A percentile compares a stretch with the other conserved stretches of the same genome.
These are phyloP conservation scores for Bucorvus abyssinicus DNA, from an alignment of 2,797 vertebrate species.

Conservation along the genomic window DNA sequence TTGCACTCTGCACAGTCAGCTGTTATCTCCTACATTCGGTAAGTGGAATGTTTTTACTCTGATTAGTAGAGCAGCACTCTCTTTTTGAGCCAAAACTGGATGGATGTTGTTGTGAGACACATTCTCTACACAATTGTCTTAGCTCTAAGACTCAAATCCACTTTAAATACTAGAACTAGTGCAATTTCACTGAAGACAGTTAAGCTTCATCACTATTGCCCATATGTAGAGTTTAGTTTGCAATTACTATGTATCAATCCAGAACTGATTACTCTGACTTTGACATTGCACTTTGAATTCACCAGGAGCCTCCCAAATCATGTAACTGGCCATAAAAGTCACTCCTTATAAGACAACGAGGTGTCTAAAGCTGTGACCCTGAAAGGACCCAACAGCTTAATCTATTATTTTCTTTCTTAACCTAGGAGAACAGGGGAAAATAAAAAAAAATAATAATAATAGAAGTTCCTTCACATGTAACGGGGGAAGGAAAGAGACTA, in stretches of 20 bases:
- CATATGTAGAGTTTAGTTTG: neutral
- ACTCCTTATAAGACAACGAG: fast-evolving
- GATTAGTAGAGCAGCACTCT: neutral
- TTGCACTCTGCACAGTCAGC: neutral
- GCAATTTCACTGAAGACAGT: neutral
- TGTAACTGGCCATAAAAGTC: neutral
- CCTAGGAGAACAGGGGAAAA: slow-evolving; percentile 31
- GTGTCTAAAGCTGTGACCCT: neutral
- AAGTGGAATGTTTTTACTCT: neutral
- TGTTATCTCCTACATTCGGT: neutral
- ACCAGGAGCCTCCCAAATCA: neutral
- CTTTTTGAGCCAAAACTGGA: neutral
- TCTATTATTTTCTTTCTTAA: neutral
- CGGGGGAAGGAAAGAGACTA: neutral
- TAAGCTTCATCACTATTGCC: neutral
- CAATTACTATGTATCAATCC: neutral
- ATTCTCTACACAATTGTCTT: neutral
- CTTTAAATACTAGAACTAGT: neutral
- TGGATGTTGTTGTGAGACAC: neutral
- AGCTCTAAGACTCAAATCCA: neutral
- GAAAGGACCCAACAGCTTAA: neutral
- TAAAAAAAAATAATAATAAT: neutral
- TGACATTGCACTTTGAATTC: neutral
- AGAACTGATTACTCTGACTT: neutral
- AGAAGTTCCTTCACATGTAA: slow-evolving; percentile 7